Percentiles rank a stretch among this genome's conserved stretches.
Conservation (phyloP, 2,113 vertebrate genomes). For the Paracanthobrama guichenoti region DNA sequence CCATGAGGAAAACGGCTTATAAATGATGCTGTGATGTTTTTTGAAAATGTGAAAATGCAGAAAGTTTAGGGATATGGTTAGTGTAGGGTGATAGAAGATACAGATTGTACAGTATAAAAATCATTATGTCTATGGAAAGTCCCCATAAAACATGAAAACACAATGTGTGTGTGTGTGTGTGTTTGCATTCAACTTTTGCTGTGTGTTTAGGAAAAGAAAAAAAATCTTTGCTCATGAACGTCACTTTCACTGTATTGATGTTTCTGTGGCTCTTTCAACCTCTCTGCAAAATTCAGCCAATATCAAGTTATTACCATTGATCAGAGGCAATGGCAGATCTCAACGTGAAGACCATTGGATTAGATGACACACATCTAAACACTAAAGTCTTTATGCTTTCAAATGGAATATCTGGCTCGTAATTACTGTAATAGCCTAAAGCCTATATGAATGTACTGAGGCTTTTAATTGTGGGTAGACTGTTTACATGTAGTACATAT, state of each 20-base stretch:
- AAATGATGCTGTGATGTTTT: no score
- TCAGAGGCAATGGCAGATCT: constrained; percentile 40
- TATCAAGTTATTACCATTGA: constrained; percentile 45
- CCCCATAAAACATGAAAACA: no score
- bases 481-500: constrained; percentile 8
- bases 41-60: no score
- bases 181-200: constrained; percentile 42
- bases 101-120: no score
- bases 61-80: no score
- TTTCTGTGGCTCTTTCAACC: constrained; percentile 62
- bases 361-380: constrained; percentile 68
- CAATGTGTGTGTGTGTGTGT: constrained; percentile 8
- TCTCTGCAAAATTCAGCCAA: constrained; percentile 26
- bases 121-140: no score
- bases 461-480: constrained; percentile 19
- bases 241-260: constrained; percentile 76
- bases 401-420: constrained; percentile 1
- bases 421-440: constrained; percentile 36
- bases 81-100: no score
- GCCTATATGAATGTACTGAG: constrained; percentile 17
- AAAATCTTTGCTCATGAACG: constrained; percentile 58
- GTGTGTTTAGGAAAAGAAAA: constrained; percentile 36
- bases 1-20: no score
- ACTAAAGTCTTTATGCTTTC: background rate
- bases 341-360: constrained; percentile 42